Conservation (phyloP, 2,797 vertebrate genomes). For the Pseudochirops corinnae region DNA sequence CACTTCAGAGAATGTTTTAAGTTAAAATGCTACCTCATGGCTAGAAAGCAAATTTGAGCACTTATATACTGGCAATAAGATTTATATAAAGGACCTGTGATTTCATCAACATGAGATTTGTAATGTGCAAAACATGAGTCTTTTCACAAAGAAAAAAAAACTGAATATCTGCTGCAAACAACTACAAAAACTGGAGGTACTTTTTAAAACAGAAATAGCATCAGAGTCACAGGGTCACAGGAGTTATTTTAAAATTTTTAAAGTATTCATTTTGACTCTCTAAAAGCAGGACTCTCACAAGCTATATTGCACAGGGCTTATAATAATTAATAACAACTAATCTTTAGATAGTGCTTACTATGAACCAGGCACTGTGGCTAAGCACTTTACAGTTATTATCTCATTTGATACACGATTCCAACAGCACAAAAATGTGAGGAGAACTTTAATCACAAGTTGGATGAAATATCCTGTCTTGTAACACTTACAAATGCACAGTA, state of each 20-base stretch:
- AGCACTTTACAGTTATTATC: background rate
- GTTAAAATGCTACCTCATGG: conserved; percentile 43
- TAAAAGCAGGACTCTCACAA: conserved; percentile 26
- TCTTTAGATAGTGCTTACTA: background rate
- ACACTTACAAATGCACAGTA: background rate
- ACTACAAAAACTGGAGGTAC: conserved; percentile 10
- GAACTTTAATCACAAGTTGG: background rate
- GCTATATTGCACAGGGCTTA: conserved; percentile 29
- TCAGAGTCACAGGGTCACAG: conserved; percentile 16
- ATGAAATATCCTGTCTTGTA: background rate
- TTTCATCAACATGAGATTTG: conserved; percentile 52
- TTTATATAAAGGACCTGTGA: conserved; percentile 3
- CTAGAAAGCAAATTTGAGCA: conserved; percentile 28
- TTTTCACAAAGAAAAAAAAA: background rate
- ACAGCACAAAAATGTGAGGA: background rate
- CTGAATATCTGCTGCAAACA: background rate
- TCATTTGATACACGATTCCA: background rate
- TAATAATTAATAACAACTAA: background rate
- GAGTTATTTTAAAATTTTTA: conserved; percentile 34
- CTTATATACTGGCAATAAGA: conserved; percentile 47
- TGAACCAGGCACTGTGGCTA: background rate
- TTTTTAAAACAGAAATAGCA: conserved; percentile 30
- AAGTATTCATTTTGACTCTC: background rate
- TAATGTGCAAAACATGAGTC: conserved; percentile 21
- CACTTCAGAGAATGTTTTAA: conserved; percentile 35